Evolutionary conservation across 2,113 vertebrate species (phyloP), one percentile per base, ranked within the genome.

Genomic region (Calidris pugnax): DNA sequence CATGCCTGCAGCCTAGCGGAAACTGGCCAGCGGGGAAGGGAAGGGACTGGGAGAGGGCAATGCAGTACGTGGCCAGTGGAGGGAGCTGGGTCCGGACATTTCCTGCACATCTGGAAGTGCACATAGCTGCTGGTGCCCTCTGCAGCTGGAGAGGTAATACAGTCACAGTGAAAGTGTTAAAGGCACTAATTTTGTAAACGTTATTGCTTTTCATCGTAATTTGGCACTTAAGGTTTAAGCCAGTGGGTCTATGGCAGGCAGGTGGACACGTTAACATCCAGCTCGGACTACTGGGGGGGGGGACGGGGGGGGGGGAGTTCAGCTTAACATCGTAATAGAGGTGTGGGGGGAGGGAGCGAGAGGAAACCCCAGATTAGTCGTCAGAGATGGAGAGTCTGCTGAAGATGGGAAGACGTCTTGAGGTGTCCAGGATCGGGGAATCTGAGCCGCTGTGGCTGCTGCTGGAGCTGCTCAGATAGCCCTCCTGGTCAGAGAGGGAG

Each of bases 311-410:
- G 75, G 87, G 57, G 92, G 74, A 94, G 78, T 89, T 98, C 97
- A 98, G 98, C 97, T 98, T 98, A 98, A 98, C 85, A 97, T 98
- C 79, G 18, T 97, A 93, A 96, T 20, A 72, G 75, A 62, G 75
- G 83, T 75, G 74, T 64, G 66, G 67, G 63, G 84, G 85, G 64
- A 33, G 41, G 67, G 50, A 67, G 75, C 95, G 66, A 78, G 56
- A 97, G 43, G n/a, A 87, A 77, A 97, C 95, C 95, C 97, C 96
- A 97, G 87, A 97, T 98, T 99, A 99, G 97, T 99, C 99, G 26
- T 99, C 99, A 9, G 99, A 99, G 98, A 99, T 99, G 97, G 99
- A 99, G 93, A 99, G 99, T 98, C 99, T 99, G 99, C 99, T 99
- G 98, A 99, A 99, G 98, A 99, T 99, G 97, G 99, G 99, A 92